phyloP scores from a whole-genome alignment of 2,888 invertebrate genomes.

The Congeria kusceri region DNA sequence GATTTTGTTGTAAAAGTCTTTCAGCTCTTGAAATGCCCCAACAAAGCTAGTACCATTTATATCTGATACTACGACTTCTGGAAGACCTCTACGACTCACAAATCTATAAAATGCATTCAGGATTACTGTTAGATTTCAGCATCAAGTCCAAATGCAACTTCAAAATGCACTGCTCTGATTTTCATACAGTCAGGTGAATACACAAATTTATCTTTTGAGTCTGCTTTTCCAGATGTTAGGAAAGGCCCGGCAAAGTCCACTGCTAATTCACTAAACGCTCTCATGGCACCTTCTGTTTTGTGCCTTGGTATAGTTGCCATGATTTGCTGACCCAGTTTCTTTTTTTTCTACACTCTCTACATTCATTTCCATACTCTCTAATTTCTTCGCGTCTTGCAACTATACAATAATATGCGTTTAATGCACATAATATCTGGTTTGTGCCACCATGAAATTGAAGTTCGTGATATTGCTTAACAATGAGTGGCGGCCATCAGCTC shows the following conservation, averaged over 20 bases:
- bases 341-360: slow-evolving; percentile 36
- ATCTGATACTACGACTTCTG: slow-evolving; percentile 47
- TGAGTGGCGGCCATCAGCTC: no score
- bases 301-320: slow-evolving; percentile 48
- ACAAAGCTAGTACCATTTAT: slow-evolving; percentile 63
- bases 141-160: slow-evolving; percentile 50
- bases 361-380: slow-evolving; percentile 45
- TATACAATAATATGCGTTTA: slow-evolving; percentile 55
- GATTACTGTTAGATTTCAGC: slow-evolving; percentile 58
- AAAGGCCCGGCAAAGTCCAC: slow-evolving; percentile 55
- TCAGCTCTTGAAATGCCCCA: slow-evolving; percentile 38
- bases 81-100: slow-evolving; percentile 46
- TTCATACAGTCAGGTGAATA: slow-evolving; percentile 64
- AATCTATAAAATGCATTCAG: slow-evolving; percentile 54
- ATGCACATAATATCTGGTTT: slow-evolving; percentile 35
- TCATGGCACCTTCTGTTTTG: slow-evolving; percentile 14
- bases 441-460: slow-evolving; percentile 49
- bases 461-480: no score
- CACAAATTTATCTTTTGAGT: slow-evolving; percentile 52
- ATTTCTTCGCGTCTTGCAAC: slow-evolving; percentile 54
- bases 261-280: slow-evolving; percentile 37
- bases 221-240: slow-evolving; percentile 42
- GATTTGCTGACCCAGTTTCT: slow-evolving; percentile 33
- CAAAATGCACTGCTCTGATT: slow-evolving; percentile 57
- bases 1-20: slow-evolving; percentile 24